A percentile compares a stretch with the other conserved stretches of the same genome.
Conservation (phyloP, 2,888 invertebrate species). For the Pachliopta kotzebuea region DNA sequence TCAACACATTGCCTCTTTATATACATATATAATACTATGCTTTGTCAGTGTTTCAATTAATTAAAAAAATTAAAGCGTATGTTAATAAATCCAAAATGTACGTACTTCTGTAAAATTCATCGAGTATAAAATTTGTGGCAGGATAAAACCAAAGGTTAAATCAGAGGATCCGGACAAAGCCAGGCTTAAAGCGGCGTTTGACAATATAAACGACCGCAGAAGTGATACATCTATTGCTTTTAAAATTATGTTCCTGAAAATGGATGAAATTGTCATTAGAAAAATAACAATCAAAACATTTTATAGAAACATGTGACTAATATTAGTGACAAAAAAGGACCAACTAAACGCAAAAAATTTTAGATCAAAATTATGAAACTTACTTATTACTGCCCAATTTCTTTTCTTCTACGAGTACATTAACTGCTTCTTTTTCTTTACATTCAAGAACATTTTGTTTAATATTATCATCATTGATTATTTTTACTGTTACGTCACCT, state of each 20-base stretch:
- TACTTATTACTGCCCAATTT: not conserved
- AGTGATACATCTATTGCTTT: conserved; percentile 75
- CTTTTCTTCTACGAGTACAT: not conserved
- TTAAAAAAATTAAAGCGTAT: not conserved
- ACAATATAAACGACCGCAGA: conserved; percentile 75
- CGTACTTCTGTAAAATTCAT: conserved; percentile 67
- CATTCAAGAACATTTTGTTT: not conserved
- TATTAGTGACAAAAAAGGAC: too few species aligned
- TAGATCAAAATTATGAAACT: not conserved
- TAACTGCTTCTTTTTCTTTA: not conserved
- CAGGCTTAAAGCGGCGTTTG: conserved; percentile 81
- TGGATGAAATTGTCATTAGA: not conserved
- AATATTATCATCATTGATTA: not conserved
- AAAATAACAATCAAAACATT: not conserved
- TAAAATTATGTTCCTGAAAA: conserved; percentile 43
- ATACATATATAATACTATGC: not conserved
- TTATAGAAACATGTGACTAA: too few species aligned
- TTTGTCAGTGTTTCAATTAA: not conserved
- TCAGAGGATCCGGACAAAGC: conserved; percentile 78
- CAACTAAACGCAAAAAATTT: too few species aligned
- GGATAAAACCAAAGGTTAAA: conserved; percentile 70
- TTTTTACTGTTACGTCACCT: not conserved
- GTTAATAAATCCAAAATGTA: not conserved
- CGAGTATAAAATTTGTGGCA: conserved; percentile 80
- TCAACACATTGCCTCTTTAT: not conserved